Conservation (phyloP, 2,888 invertebrate species). For the Zaprionus lineosus region DNA sequence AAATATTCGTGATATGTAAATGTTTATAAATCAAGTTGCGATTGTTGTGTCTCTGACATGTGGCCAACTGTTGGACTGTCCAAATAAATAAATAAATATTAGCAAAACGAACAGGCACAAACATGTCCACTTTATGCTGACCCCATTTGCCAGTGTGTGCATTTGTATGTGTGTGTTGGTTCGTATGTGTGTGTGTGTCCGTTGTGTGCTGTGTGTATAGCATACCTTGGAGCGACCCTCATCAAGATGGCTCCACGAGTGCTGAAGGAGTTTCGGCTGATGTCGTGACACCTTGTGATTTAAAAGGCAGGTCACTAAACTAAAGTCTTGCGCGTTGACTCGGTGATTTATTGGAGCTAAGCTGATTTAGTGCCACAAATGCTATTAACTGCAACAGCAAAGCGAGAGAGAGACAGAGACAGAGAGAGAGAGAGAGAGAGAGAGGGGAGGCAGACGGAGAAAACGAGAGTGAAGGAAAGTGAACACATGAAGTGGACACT, state of each 20-base stretch:
- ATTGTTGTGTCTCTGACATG: slow-evolving; percentile 66
- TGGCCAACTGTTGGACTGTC: slow-evolving; percentile 64
- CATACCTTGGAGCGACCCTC: slow-evolving; percentile 57
- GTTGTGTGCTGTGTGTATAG: slow-evolving; percentile 24
- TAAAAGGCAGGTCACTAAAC: slow-evolving; percentile 68
- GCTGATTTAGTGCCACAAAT: slow-evolving; percentile 62
- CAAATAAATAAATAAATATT: slow-evolving; percentile 73
- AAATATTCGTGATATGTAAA: slow-evolving; percentile 58
- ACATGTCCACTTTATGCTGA: slow-evolving; percentile 57
- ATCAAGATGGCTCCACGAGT: slow-evolving; percentile 38
- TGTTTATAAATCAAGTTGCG: slow-evolving; percentile 70
- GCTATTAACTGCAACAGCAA: slow-evolving; percentile 56
- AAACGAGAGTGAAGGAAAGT: not conserved
- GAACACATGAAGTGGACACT: too few relatives aligned
- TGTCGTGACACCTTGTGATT: slow-evolving; percentile 70
- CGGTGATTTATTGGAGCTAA: slow-evolving; percentile 59
- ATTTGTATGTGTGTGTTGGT: not conserved
- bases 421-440: not conserved
- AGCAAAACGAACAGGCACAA: slow-evolving; percentile 45
- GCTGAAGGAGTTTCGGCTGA: not conserved
- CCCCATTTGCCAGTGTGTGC: too few relatives aligned
- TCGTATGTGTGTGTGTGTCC: slow-evolving; percentile 12
- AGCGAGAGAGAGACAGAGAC: not conserved
- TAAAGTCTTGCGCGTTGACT: slow-evolving; percentile 50
- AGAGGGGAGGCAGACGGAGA: not conserved